These are phyloP conservation scores for Motacilla alba DNA, from an alignment of 2,113 vertebrate genomes.

Conservation along the genomic window DNA sequence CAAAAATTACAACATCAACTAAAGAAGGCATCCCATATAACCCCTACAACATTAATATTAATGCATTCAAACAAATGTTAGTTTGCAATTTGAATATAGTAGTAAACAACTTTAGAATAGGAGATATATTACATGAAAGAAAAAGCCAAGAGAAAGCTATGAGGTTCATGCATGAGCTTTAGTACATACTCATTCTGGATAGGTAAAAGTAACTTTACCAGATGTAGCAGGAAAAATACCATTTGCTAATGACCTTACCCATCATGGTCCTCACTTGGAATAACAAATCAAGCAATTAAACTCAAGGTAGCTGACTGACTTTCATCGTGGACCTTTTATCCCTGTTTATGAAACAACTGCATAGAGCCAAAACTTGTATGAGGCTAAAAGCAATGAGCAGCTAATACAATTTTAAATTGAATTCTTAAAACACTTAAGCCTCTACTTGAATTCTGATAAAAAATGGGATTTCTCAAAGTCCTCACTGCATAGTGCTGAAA, in stretches of 20 bases:
- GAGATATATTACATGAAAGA: neutral
- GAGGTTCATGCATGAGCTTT: neutral
- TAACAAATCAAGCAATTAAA: neutral
- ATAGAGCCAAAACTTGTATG: neutral
- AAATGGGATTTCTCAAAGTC: neutral
- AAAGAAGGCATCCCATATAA: neutral
- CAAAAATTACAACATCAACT: neutral
- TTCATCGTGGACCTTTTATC: neutral
- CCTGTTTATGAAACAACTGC: neutral
- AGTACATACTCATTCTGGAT: neutral
- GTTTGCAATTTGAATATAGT: neutral
- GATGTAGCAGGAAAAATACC: neutral
- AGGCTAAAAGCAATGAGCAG: neutral
- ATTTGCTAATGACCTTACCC: neutral
- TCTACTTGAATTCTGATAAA: neutral
- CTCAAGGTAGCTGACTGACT: neutral
- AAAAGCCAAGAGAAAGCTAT: neutral
- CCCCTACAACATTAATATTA: neutral
- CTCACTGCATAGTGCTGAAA: neutral
- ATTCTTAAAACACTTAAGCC: neutral
- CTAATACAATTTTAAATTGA: neutral
- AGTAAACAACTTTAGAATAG: neutral
- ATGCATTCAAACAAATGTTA: neutral
- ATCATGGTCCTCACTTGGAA: neutral
- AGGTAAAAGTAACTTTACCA: neutral